Percentiles rank a stretch among this genome's conserved stretches.
Evolutionary conservation across 2,113 vertebrate genomes (phyloP).

Genomic region (Pantherophis guttatus): DNA sequence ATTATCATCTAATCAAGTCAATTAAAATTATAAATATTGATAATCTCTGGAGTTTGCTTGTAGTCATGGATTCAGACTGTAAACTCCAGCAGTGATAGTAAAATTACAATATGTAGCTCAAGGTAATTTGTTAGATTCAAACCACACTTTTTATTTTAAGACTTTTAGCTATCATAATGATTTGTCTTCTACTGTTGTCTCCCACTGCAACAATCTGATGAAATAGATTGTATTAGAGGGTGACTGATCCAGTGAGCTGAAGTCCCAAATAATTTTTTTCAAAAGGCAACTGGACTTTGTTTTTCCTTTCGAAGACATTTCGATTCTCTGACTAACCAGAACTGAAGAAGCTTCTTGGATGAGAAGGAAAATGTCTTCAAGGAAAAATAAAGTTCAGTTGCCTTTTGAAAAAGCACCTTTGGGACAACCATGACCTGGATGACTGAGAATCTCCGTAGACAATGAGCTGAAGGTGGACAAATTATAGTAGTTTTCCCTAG

Average conservation of each 20-base stretch:
- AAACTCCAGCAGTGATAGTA: neutral
- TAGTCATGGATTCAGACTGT: neutral
- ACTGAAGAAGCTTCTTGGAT: too few species aligned
- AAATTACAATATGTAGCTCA: neutral
- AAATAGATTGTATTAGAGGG: neutral
- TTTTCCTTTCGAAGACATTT: neutral
- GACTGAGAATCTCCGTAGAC: neutral
- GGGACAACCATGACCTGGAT: neutral
- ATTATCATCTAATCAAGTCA: neutral
- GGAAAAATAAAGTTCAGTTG: too few species aligned
- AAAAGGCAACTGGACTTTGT: neutral
- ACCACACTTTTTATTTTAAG: neutral
- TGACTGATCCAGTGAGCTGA: neutral
- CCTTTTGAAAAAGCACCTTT: neutral
- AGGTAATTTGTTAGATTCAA: neutral
- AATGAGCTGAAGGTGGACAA: neutral
- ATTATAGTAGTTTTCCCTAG: neutral
- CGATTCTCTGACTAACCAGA: neutral
- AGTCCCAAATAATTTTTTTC: neutral
- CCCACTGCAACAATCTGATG: neutral
- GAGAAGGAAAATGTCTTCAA: too few species aligned
- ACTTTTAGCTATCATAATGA: neutral
- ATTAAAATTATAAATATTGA: neutral
- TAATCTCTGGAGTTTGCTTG: neutral
- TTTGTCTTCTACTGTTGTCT: neutral